These are phyloP conservation scores for Euzophera pinguis DNA, from an alignment of 2,888 invertebrate genomes.

Conservation along the genomic window DNA sequence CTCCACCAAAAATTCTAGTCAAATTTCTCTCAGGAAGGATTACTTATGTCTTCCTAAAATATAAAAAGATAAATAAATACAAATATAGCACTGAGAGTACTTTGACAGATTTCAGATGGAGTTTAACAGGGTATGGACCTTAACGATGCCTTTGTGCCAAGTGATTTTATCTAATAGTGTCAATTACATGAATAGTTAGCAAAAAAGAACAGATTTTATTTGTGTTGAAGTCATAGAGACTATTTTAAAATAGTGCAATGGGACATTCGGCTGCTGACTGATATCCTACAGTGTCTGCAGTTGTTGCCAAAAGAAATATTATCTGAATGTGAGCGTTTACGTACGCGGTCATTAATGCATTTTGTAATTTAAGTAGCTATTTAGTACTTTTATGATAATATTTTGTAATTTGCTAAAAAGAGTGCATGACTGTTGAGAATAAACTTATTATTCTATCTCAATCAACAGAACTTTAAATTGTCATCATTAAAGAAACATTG, in stretches of 20 bases:
- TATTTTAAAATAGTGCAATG: slow-evolving; percentile 72
- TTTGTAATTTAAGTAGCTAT: slow-evolving; percentile 72
- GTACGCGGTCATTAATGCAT: slow-evolving; percentile 64
- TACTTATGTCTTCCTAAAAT: slow-evolving; percentile 62
- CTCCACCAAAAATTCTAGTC: slow-evolving; percentile 72
- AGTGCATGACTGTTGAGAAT: slow-evolving; percentile 45
- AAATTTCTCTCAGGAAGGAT: slow-evolving; percentile 66
- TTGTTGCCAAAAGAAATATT: slow-evolving; percentile 59
- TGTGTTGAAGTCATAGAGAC: slow-evolving; percentile 63
- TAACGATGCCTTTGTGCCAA: slow-evolving; percentile 76
- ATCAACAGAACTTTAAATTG: slow-evolving; percentile 16
- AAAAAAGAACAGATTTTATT: slow-evolving; percentile 63
- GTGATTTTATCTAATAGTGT: slow-evolving; percentile 76
- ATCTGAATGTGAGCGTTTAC: slow-evolving; percentile 40
- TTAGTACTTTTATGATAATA: slow-evolving; percentile 48
- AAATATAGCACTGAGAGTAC: slow-evolving; percentile 57
- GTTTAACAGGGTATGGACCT: slow-evolving; percentile 77
- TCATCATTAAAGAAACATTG: slow-evolving; percentile 39
- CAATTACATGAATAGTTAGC: slow-evolving; percentile 73
- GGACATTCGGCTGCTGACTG: slow-evolving; percentile 45
- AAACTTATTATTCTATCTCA: slow-evolving; percentile 35
- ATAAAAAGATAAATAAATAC: slow-evolving; percentile 14
- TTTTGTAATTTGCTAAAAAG: slow-evolving; percentile 54
- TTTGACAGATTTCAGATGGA: slow-evolving; percentile 69
- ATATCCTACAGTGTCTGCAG: slow-evolving; percentile 34